Percentiles rank a stretch among this genome's conserved stretches.
These are phyloP conservation scores for Smutsia gigantea DNA, from an alignment of 2,797 vertebrate genomes.

Conservation along the genomic window DNA sequence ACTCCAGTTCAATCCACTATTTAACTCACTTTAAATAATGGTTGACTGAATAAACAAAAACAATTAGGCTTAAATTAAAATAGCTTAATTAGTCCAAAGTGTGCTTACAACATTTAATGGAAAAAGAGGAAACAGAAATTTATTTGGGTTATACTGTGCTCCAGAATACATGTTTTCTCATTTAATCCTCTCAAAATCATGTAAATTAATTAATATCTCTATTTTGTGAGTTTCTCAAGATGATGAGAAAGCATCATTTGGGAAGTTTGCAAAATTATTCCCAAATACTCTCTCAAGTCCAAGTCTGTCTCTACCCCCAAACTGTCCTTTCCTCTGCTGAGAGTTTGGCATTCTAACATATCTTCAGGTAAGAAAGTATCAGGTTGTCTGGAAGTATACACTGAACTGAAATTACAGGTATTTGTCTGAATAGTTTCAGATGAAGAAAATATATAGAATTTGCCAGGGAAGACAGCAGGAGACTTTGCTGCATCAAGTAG, in stretches of 20 bases:
- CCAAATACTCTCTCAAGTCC: background rate
- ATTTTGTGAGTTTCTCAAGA: slow-evolving; percentile 17
- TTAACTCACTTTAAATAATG: background rate
- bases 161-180: background rate
- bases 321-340: background rate
- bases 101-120: background rate
- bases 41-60: background rate
- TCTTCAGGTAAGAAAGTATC: background rate
- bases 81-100: background rate
- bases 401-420: background rate
- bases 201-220: background rate
- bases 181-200: background rate
- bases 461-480: background rate
- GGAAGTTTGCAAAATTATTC: background rate
- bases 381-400: background rate
- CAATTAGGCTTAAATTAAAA: background rate
- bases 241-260: background rate
- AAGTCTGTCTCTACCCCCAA: background rate
- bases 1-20: background rate
- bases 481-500: background rate
- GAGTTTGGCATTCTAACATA: background rate
- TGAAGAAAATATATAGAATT: slow-evolving; percentile 51
- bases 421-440: slow-evolving; percentile 45
- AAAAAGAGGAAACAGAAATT: background rate
- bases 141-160: background rate